Evolutionary conservation across 92 coral and sea anemone genomes (phyloP).

Genomic region (Epizoanthus illoricatus): DNA sequence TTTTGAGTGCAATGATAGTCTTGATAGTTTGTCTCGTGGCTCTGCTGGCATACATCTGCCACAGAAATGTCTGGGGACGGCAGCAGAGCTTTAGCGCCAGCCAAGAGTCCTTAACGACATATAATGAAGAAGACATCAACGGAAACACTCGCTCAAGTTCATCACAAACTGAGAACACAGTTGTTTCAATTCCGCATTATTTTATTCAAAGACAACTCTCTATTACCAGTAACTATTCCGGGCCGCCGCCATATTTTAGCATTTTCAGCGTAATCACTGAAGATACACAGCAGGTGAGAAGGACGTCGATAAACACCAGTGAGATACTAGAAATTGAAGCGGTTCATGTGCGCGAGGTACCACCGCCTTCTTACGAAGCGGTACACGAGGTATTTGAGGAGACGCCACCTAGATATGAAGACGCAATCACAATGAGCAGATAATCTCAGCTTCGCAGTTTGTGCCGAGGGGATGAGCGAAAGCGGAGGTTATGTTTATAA

Average conservation of each 20-base stretch:
- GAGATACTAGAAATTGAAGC: constrained; percentile 24
- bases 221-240: constrained; percentile 29
- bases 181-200: constrained; percentile 19
- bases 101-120: constrained; percentile 14
- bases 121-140: not conserved
- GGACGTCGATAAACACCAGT: constrained; percentile 1
- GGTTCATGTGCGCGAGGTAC: constrained; percentile 16
- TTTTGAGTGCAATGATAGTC: constrained; percentile 35
- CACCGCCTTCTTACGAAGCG: constrained; percentile 21
- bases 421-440: constrained; percentile 13
- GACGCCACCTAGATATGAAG: constrained; percentile 30
- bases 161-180: constrained; percentile 21
- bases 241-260: constrained; percentile 38
- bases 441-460: not conserved
- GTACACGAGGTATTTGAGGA: constrained; percentile 16
- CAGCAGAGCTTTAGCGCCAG: not conserved
- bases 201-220: constrained; percentile 38
- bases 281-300: constrained; percentile 28
- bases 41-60: constrained; percentile 35
- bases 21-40: constrained; percentile 30
- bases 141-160: not conserved
- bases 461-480: not conserved
- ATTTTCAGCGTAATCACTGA: constrained; percentile 30
- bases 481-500: not conserved
- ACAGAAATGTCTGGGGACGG: constrained; percentile 28